phyloP scores from a whole-genome alignment of 1,140 invertebrate species.

The Drosophila gunungcola region DNA sequence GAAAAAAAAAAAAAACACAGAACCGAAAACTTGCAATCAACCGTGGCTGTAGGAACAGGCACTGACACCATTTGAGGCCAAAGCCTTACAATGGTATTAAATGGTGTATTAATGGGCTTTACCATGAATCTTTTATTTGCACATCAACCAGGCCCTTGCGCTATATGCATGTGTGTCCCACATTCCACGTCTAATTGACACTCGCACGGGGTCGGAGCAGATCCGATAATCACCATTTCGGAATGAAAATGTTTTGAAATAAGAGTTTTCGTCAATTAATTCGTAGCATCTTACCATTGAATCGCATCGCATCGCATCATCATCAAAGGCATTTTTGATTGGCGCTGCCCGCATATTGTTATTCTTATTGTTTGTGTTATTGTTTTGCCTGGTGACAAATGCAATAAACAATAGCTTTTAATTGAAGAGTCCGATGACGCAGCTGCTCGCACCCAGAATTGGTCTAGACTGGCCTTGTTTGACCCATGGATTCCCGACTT shows the following conservation, averaged over 20 bases:
- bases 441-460: conserved; percentile 30
- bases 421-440: conserved; percentile 55
- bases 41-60: conserved; percentile 3
- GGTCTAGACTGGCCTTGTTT: conserved; percentile 2
- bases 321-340: conserved; percentile 66
- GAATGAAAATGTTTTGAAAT: conserved; percentile 39
- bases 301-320: conserved; percentile 38
- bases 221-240: conserved; percentile 57
- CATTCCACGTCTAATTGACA: conserved; percentile 48
- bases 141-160: conserved; percentile 17
- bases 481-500: conserved; percentile 4
- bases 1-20: neutral
- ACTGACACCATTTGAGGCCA: conserved; percentile 56
- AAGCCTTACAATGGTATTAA: conserved; percentile 69
- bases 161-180: conserved; percentile 23
- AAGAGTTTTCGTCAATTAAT: conserved; percentile 59
- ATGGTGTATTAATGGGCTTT: conserved; percentile 63
- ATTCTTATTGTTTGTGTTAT: neutral
- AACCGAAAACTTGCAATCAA: conserved; percentile 26
- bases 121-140: conserved; percentile 77
- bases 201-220: neutral
- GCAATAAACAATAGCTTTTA: conserved; percentile 76
- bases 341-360: conserved; percentile 51
- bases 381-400: conserved; percentile 57
- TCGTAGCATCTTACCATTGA: conserved; percentile 11